These are phyloP conservation scores for Erethizon dorsatum DNA, from an alignment of 2,797 vertebrate genomes.

Conservation along the genomic window DNA sequence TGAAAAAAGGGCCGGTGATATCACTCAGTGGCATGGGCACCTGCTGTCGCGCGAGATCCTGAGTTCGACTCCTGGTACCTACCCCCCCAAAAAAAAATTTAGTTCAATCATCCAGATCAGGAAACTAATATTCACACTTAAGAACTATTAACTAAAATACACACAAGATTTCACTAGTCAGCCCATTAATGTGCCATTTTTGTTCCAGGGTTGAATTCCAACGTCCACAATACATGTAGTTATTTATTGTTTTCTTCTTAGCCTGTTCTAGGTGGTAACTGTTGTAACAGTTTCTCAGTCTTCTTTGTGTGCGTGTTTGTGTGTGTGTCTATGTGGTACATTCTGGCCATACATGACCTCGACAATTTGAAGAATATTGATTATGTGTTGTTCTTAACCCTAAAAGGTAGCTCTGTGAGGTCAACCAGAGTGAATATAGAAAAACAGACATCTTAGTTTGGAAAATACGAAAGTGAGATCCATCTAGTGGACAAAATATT, in stretches of 20 bases:
- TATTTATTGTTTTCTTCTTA: not conserved
- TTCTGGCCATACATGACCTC: not conserved
- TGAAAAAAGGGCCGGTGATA: no score
- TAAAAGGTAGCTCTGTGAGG: not conserved
- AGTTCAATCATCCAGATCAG: not conserved
- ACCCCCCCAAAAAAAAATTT: no score
- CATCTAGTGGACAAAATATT: constrained; percentile 82
- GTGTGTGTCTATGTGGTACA: not conserved
- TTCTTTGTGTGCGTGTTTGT: not conserved
- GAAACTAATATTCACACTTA: not conserved
- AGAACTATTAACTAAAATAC: not conserved
- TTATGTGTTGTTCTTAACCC: not conserved
- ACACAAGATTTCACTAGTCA: not conserved
- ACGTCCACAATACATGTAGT: not conserved
- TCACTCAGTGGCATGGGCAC: no score
- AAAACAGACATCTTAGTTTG: not conserved
- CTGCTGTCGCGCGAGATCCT: no score
- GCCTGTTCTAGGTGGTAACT: not conserved
- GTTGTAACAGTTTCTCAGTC: not conserved
- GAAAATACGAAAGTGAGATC: constrained; percentile 75
- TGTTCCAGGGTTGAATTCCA: not conserved
- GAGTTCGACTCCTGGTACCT: no score
- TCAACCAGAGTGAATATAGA: not conserved
- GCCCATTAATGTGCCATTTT: not conserved
- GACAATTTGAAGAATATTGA: not conserved